A percentile compares a stretch with the other conserved stretches of the same genome.
Evolutionary conservation across 2,113 vertebrate genomes (phyloP).

Genomic region (Patagioenas fasciata): DNA sequence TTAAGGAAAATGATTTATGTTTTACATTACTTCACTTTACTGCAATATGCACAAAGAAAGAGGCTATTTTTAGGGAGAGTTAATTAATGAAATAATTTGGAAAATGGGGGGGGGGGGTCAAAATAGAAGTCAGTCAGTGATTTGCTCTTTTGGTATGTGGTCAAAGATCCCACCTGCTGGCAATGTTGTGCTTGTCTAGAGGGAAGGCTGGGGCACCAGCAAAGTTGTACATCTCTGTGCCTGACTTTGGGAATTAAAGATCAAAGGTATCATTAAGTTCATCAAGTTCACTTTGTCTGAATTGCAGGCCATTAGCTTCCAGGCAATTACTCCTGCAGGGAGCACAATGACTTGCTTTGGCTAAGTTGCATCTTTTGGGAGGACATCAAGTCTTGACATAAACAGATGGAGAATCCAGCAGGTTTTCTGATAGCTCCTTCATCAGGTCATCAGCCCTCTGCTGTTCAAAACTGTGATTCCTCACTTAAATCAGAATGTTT

Average conservation of each 20-base stretch:
- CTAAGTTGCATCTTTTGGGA: not conserved
- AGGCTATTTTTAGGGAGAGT: not conserved
- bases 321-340: slow-evolving; percentile 10
- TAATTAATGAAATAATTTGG: not conserved
- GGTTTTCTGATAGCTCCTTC: slow-evolving; percentile 12
- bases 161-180: not conserved
- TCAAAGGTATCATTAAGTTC: not conserved
- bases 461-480: not conserved
- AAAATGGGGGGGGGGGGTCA: not conserved
- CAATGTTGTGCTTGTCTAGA: not conserved
- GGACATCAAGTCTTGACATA: not conserved
- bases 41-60: not conserved
- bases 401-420: slow-evolving; percentile 24
- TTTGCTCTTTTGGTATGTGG: not conserved
- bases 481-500: not conserved
- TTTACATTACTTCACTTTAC: not conserved
- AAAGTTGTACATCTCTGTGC: not conserved
- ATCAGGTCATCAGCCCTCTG: slow-evolving; percentile 1
- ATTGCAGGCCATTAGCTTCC: not conserved
- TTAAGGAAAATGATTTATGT: not conserved
- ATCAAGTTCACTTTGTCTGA: not conserved
- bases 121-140: not conserved
- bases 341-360: not conserved
- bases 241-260: not conserved
- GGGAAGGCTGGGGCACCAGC: not conserved